phyloP scores from a whole-genome alignment of 2,113 vertebrate species.

The Lycocorax pyrrhopterus region DNA sequence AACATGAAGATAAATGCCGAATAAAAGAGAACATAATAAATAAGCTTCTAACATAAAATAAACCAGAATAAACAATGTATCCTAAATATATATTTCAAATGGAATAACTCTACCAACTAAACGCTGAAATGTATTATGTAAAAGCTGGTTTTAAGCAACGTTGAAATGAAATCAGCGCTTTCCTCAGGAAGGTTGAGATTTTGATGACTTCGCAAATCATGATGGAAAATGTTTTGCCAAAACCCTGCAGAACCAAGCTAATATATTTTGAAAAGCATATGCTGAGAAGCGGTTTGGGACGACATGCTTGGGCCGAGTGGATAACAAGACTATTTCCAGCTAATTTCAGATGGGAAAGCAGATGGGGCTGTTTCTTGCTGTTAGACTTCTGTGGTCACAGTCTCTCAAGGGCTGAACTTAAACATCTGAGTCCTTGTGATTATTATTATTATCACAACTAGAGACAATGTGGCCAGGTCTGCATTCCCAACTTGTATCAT shows the following conservation, averaged over 20 bases:
- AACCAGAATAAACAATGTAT: slow-evolving; percentile 13
- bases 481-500: too few relatives aligned
- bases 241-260: background rate
- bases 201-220: background rate
- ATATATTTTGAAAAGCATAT: slow-evolving; percentile 43
- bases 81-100: background rate
- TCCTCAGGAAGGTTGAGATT: background rate
- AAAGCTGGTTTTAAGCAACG: background rate
- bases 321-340: slow-evolving; percentile 47
- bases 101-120: background rate
- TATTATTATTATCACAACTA: background rate
- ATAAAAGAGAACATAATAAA: slow-evolving; percentile 17
- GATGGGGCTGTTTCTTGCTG: slow-evolving; percentile 44
- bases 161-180: background rate
- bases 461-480: background rate
- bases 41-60: slow-evolving; percentile 10
- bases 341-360: slow-evolving; percentile 58
- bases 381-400: slow-evolving; percentile 46
- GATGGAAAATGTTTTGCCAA: background rate
- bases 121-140: background rate
- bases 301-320: slow-evolving; percentile 22
- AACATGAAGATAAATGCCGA: background rate
- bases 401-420: slow-evolving; percentile 23
- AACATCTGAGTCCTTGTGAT: background rate
- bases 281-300: background rate